Conservation (phyloP, 2,113 vertebrate species). For the Phylloscopus trochiloides region DNA sequence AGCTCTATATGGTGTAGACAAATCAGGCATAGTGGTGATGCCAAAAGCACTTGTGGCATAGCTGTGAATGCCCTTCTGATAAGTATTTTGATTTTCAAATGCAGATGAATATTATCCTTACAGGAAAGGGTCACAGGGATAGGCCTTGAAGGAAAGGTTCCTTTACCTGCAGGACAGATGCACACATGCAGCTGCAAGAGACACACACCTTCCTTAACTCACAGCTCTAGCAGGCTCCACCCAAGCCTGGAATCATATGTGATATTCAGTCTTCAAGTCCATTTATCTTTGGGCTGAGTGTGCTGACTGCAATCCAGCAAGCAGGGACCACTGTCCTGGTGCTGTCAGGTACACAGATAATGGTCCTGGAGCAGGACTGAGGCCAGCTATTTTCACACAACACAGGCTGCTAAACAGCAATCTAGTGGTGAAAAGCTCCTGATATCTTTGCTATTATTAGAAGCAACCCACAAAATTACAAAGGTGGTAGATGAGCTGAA, state of each 20-base stretch:
- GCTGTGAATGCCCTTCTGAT: background rate
- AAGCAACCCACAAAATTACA: background rate
- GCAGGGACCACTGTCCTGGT: background rate
- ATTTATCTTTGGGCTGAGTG: background rate
- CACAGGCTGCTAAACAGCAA: background rate
- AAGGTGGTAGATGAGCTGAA: background rate
- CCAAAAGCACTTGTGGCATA: background rate
- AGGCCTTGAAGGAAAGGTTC: background rate
- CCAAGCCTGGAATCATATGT: background rate
- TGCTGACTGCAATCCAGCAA: background rate
- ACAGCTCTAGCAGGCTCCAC: background rate
- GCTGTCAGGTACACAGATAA: background rate
- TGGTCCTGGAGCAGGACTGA: background rate
- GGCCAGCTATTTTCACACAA: background rate
- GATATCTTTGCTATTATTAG: slow-evolving; percentile 21
- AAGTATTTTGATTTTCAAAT: slow-evolving; percentile 3
- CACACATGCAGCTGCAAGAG: background rate
- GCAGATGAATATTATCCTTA: background rate
- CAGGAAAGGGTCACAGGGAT: background rate
- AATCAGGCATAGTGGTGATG: background rate
- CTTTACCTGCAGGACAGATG: background rate
- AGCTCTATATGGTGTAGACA: background rate
- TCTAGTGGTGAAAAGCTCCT: background rate
- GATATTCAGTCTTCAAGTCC: background rate
- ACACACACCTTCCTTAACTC: background rate